Percentiles rank a stretch among this genome's conserved stretches.
Conservation (phyloP, 2,888 invertebrate genomes). For the Hermaeophaga mercurialis region DNA sequence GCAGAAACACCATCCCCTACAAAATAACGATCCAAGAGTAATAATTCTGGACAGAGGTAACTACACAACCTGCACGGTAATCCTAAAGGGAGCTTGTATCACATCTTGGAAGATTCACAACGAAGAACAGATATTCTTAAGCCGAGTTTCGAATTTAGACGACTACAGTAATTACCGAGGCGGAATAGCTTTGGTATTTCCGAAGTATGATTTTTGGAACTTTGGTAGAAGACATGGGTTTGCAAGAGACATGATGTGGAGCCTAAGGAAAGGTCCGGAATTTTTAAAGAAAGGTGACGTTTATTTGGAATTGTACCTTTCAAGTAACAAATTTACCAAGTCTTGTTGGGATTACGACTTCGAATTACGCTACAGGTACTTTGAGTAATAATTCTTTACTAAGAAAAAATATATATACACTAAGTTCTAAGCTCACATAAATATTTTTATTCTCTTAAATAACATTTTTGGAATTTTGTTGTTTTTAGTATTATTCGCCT, state of each 20-base stretch:
- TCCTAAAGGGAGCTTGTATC: constrained; percentile 36
- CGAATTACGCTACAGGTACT: constrained; percentile 27
- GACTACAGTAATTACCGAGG: constrained; percentile 25
- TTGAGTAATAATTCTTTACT: no score
- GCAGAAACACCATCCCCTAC: constrained; percentile 5
- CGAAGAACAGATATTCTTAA: constrained; percentile 33
- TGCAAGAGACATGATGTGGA: constrained; percentile 33
- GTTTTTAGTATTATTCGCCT: no score
- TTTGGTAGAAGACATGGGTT: constrained; percentile 36
- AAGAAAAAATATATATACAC: no score
- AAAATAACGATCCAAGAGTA: constrained; percentile 8
- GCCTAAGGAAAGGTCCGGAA: constrained; percentile 29
- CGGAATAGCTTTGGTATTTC: constrained; percentile 35
- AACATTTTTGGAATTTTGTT: no score
- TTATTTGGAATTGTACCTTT: constrained; percentile 24
- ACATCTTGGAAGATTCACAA: constrained; percentile 39
- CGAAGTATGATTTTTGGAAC: constrained; percentile 26
- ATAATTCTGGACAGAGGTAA: constrained; percentile 37
- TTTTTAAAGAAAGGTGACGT: constrained; percentile 31
- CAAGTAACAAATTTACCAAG: constrained; percentile 32
- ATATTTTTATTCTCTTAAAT: no score
- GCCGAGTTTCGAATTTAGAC: constrained; percentile 15
- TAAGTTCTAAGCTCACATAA: no score
- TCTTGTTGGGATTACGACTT: constrained; percentile 37
- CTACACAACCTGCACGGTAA: constrained; percentile 39